Conservation (phyloP, 2,113 vertebrate genomes). For the Anser cygnoides region DNA sequence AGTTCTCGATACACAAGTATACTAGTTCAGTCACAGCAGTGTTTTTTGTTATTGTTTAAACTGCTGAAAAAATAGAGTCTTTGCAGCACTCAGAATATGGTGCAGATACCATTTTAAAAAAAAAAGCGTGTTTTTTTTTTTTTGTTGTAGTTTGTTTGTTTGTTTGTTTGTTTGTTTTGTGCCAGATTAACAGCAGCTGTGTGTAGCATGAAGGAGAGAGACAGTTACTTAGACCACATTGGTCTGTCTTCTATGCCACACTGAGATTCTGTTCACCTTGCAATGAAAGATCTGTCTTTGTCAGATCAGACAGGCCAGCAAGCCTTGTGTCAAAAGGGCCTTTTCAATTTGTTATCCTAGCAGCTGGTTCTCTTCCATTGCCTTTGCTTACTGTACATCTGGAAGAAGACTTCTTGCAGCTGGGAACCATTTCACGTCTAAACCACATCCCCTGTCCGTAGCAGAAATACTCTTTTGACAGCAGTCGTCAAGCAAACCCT, state of each 20-base stretch:
- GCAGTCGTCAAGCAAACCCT: slow-evolving; percentile 42
- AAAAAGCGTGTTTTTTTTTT: too few species aligned
- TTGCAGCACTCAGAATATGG: neutral
- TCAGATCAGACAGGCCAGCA: slow-evolving; percentile 65
- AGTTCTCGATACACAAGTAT: neutral
- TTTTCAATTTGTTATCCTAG: slow-evolving; percentile 72
- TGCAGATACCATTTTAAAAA: neutral
- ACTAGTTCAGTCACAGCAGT: neutral
- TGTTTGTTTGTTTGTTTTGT: neutral
- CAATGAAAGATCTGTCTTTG: slow-evolving; percentile 69
- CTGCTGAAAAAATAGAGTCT: neutral
- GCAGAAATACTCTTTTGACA: slow-evolving; percentile 72
- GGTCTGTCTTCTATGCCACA: slow-evolving; percentile 1
- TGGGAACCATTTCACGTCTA: slow-evolving; percentile 80
- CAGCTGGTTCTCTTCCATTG: slow-evolving; percentile 77
- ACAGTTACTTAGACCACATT: neutral
- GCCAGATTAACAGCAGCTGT: slow-evolving; percentile 29
- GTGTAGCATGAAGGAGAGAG: neutral
- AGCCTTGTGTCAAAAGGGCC: slow-evolving; percentile 65
- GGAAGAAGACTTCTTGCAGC: slow-evolving; percentile 76
- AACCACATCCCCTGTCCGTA: slow-evolving; percentile 67
- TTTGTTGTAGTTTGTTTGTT: fast-evolving
- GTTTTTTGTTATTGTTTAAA: neutral
- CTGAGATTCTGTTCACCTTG: slow-evolving; percentile 62
- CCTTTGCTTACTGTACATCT: slow-evolving; percentile 75